A percentile compares a stretch with the other conserved stretches of the same genome.
Conservation (phyloP, 2,113 vertebrate species). For the Xenopus borealis region DNA sequence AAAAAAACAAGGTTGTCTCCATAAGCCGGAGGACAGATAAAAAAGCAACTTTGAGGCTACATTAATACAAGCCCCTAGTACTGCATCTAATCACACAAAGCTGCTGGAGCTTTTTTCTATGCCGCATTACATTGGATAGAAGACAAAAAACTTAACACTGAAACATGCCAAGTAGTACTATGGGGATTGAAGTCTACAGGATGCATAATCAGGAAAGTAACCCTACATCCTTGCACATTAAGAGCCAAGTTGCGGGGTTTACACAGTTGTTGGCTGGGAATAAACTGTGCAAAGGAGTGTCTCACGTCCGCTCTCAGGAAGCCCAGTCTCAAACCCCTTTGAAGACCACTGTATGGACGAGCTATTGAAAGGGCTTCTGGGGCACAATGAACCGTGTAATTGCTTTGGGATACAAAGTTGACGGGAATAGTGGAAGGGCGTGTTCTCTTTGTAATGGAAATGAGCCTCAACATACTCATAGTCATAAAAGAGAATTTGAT, state of each 20-base stretch:
- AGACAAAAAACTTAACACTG: not conserved
- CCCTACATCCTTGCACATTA: not conserved
- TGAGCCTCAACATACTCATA: not conserved
- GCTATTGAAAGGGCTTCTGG: not conserved
- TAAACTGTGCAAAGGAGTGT: slow-evolving; percentile 6
- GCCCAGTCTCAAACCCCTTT: not conserved
- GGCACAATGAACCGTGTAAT: slow-evolving; percentile 16
- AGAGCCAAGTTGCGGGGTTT: not conserved
- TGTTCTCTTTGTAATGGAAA: not conserved
- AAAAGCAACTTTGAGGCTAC: not conserved
- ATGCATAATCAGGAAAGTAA: not conserved
- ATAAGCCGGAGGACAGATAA: no score
- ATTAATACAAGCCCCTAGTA: not conserved
- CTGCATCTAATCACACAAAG: not conserved
- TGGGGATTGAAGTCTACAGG: not conserved
- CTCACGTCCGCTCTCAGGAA: slow-evolving; percentile 15
- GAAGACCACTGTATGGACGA: not conserved
- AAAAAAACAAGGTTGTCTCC: not conserved
- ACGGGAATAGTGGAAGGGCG: slow-evolving; percentile 7
- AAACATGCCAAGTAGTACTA: not conserved
- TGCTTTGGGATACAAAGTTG: slow-evolving; percentile 17
- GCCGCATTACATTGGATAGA: not conserved
- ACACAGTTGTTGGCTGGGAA: slow-evolving; percentile 21
- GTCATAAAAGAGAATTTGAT: not conserved
- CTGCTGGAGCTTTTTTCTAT: not conserved